Evolutionary conservation across 2,113 vertebrate genomes (phyloP), one percentile per base, ranked within the genome.

Genomic region (Psophia crepitans): DNA sequence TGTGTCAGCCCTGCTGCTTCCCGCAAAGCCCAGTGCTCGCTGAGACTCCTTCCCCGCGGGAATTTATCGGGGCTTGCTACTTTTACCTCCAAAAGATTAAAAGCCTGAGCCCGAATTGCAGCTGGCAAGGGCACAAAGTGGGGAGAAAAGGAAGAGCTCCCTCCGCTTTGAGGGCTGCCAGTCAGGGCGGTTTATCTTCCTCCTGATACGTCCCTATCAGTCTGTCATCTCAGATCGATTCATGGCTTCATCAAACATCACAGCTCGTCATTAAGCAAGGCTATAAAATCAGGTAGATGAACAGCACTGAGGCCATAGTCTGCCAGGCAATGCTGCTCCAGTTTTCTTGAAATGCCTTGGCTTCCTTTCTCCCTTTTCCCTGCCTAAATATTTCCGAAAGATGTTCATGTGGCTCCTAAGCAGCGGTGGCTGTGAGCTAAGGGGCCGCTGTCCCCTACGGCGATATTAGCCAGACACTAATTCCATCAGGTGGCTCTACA

Each of bases 171-270:
- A 58, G 70, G 30, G 35, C 28, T 79, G 78, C 70, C 86, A 89
- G 44, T 35, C 74, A 51, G 33, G 56, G 64, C 77, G 61, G 82
- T 84, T 81, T 63, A 73, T 83, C 69, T 87, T 33, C 44, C 35
- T 43, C 53, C 44, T 44, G 54, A 35, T 63, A 5, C 1, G 0
- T 68, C 69, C 86, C 74, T 23, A 51, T 63, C 80, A 32, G 39
- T 44, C 82, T 78, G 74, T 77, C 86, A 87, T 33, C 91, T 37
- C 79, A 3, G 58, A 73, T 91, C 49, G 21, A 90, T 77, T 54
- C 86, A 74, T 3, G 5, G 83, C 86, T 87, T 78, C 86, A 88
- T 90, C 94, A 92, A 77, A 84, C 92, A 84, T 77, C 91, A 56
- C 78, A 74, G 79, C 86, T 51, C 78, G 19, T 76, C 78, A 61